Evolutionary conservation across 92 coral and sea anemone genomes (phyloP), one percentile per base, ranked within the genome.

Genomic region (Scolanthus callimorphus): DNA sequence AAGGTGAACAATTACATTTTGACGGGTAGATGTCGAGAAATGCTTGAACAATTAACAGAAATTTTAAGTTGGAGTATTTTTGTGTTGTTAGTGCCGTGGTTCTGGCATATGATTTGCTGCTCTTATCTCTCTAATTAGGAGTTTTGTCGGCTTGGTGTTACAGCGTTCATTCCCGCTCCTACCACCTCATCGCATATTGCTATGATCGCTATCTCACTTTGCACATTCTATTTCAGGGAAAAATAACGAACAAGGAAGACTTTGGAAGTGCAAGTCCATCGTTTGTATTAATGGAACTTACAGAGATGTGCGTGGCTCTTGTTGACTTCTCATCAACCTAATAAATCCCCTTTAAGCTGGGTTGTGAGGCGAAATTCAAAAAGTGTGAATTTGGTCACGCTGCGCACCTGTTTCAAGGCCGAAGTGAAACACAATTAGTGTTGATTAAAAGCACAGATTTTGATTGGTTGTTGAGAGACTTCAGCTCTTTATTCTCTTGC

Each of bases 371-470:
- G 19, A 20, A 46, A 46, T 10, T 19, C 43, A 34, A 15, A 10
- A 46, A 46, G 52, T 46, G 52, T 46, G 52, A 46, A 34, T 19
- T 46, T 46, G 8, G 11, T 19, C 22, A 34, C 43, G 11, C 22
- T 4, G 4, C 19, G 19, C 52, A 46, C 52, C 52, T 46, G 52
- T 46, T 46, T 46, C 23, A 34, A 34, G 11, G 22, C 17, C 52
- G 19, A 51, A 60, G 17, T 23, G 15, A 10, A 39, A 60, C 38
- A 39, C 71, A 71, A 62, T 62, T 63, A 62, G 39, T 22, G 71
- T 39, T 51, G 30, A 62, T 71, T 63, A 71, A 52, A 59, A 1
- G 22, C 29, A 8, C 11, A 21, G 26, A 3, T 26, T 30, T 51
- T 55, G 20, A 71, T 62, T 71, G 78, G 78, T 31, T 20, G 22